A percentile compares a stretch with the other conserved stretches of the same genome.
Evolutionary conservation across 2,113 vertebrate species (phyloP).

Genomic region (Eptesicus fuscus): DNA sequence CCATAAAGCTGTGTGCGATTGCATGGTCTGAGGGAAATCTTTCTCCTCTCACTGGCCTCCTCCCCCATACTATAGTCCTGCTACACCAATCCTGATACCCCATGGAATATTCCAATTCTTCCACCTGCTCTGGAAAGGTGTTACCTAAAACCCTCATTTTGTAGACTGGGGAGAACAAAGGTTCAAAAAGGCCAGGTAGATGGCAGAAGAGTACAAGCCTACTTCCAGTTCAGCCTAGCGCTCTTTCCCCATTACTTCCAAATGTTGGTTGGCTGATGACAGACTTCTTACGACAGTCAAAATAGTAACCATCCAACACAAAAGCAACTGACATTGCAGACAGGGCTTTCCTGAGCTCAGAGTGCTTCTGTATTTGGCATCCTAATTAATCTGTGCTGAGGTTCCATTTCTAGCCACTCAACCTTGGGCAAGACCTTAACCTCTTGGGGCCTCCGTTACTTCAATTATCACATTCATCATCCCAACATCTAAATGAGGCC

Average conservation of each 20-base stretch:
- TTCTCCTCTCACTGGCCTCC: neutral
- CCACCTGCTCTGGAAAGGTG: neutral
- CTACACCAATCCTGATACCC: no score
- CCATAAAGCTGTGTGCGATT: neutral
- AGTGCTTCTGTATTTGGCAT: neutral
- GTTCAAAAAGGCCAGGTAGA: neutral
- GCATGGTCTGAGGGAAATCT: neutral
- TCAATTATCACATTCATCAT: slow-evolving; percentile 50
- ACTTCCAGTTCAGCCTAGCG: neutral
- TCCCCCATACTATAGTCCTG: no score
- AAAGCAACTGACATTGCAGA: neutral
- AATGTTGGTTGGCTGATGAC: neutral
- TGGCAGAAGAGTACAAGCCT: neutral
- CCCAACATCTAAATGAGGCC: slow-evolving; percentile 22
- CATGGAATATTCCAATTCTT: neutral
- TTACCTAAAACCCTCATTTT: neutral
- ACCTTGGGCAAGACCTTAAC: slow-evolving; percentile 41
- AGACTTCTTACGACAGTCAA: neutral
- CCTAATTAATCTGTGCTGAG: neutral
- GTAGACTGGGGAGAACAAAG: neutral
- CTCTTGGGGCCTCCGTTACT: neutral
- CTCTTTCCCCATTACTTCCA: neutral
- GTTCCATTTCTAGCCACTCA: neutral
- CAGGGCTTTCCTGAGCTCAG: neutral
- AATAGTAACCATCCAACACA: neutral